Base-by-base conservation (phyloP, 2,888 invertebrate genomes). In the Eledona agricola region DNA sequence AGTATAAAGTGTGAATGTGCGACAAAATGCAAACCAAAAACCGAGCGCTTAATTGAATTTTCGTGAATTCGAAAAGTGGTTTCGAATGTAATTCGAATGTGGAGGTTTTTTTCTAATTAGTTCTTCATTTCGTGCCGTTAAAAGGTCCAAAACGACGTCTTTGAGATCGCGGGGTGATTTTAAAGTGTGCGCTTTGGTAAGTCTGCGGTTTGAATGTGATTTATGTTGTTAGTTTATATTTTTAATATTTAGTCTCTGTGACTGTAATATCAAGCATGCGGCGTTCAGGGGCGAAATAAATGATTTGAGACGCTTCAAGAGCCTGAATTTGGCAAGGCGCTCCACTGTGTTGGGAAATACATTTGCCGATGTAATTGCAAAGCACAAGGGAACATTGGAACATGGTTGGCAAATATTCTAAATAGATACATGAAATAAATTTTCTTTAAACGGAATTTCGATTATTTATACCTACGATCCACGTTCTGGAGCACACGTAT, bases 381-480 rank as follows among this genome's bases (percentile, higher is more conserved):
- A 32, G 15, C 43, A n/a, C n/a, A n/a, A n/a, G 19, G 28, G 12
- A 29, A 49, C 29, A 54, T 50, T 43, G 32, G 17, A 35, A 25
- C 37, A 45, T 50, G 37, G 28, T 58, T 58, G 58, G 58, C 55
- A 58, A 55, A 58, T 55, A 59, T 55, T 54, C 55, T 45, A 49
- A 52, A 45, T 37, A 51, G 42, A 46, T 50, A 47, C 37, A 58
- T 57, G 59, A 53, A 50, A 55, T 52, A 60, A 62, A 64, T 63
- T 63, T 58, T 58, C 61, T 62, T 61, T 62, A 54, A 50, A 38
- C 43, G 42, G 57, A 59, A 61, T 65, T 64, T 55, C 57, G 55
- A 60, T 59, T 65, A 64, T 62, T 59, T 62, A 61, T 59, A 52
- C 23, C 47, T 35, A 23, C 40, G 19, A 37, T 55, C n/a, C n/a